Evolutionary conservation across 2,888 invertebrate species (phyloP).

Genomic region (Erebia ligea): DNA sequence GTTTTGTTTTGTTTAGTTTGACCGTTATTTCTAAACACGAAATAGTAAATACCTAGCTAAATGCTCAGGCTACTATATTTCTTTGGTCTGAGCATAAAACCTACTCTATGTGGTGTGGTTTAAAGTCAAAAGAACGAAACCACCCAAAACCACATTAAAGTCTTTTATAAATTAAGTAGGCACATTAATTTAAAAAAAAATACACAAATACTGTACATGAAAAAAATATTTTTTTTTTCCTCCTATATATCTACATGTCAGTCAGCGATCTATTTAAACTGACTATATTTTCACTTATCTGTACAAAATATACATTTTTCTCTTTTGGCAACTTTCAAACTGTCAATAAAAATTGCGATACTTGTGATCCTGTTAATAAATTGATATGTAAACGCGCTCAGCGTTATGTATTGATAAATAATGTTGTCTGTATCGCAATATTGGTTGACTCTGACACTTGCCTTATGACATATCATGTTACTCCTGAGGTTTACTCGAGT

Average conservation of each 20-base stretch:
- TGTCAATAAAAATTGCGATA: background rate
- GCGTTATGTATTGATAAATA: background rate
- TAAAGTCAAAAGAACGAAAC: slow-evolving; percentile 17
- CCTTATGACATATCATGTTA: background rate
- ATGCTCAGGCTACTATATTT: background rate
- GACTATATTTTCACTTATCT: slow-evolving; percentile 43
- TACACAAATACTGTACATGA: slow-evolving; percentile 62
- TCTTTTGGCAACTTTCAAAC: background rate
- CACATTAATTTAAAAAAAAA: slow-evolving; percentile 42
- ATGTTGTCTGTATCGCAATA: background rate
- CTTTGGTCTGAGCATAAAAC: slow-evolving; percentile 1
- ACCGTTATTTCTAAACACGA: background rate
- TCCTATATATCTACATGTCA: slow-evolving; percentile 57
- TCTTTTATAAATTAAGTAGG: slow-evolving; percentile 50
- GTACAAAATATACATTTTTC: slow-evolving; percentile 56
- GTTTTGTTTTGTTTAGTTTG: too few relatives aligned
- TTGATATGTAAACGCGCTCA: background rate
- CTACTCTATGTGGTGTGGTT: slow-evolving; percentile 30
- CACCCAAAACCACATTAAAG: slow-evolving; percentile 28
- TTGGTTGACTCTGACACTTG: background rate
- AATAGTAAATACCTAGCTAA: background rate
- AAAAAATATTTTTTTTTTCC: slow-evolving; percentile 52
- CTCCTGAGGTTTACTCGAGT: slow-evolving; percentile 15
- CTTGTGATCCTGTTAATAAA: background rate
- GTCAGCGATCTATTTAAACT: slow-evolving; percentile 45